Evolutionary conservation across 2,888 invertebrate species (phyloP).

Genomic region (Gryllus longicercus): DNA sequence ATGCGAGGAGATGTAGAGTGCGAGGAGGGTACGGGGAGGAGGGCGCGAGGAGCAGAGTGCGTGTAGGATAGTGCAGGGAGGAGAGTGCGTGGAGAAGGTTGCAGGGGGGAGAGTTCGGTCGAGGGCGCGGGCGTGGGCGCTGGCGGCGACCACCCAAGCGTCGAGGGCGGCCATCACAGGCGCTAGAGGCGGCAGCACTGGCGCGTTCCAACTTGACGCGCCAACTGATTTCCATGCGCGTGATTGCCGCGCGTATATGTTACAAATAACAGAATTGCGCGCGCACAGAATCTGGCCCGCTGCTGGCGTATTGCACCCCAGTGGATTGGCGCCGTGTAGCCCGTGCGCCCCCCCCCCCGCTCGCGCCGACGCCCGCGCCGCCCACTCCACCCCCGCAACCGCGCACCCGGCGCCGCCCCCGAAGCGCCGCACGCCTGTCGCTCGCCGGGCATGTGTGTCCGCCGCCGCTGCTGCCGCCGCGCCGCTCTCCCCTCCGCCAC

Average conservation of each 20-base stretch:
- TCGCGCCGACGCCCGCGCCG: slow-evolving; percentile 25
- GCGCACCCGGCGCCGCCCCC: not conserved
- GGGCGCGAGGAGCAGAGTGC: not conserved
- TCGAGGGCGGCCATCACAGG: too few species aligned
- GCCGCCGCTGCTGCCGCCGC: not conserved
- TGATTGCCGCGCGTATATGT: slow-evolving; percentile 20
- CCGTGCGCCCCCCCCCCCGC: slow-evolving; percentile 29
- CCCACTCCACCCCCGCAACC: not conserved
- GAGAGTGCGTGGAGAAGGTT: too few species aligned
- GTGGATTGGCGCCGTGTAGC: slow-evolving; percentile 1
- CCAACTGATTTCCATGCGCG: slow-evolving; percentile 19
- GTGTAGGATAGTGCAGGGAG: not conserved
- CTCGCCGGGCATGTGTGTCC: slow-evolving; percentile 3
- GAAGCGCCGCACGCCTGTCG: not conserved
- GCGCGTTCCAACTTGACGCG: not conserved
- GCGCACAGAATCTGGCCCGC: slow-evolving; percentile 20
- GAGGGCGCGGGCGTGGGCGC: too few species aligned
- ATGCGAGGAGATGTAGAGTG: too few species aligned
- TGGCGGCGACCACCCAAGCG: too few species aligned
- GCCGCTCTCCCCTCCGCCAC: not conserved
- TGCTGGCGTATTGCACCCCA: slow-evolving; percentile 18
- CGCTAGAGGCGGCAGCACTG: too few species aligned
- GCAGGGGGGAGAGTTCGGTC: too few species aligned
- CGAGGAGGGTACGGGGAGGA: not conserved
- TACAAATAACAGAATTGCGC: slow-evolving; percentile 19